phyloP scores from a whole-genome alignment of 2,113 vertebrate species.

The Spea multiplicata region DNA sequence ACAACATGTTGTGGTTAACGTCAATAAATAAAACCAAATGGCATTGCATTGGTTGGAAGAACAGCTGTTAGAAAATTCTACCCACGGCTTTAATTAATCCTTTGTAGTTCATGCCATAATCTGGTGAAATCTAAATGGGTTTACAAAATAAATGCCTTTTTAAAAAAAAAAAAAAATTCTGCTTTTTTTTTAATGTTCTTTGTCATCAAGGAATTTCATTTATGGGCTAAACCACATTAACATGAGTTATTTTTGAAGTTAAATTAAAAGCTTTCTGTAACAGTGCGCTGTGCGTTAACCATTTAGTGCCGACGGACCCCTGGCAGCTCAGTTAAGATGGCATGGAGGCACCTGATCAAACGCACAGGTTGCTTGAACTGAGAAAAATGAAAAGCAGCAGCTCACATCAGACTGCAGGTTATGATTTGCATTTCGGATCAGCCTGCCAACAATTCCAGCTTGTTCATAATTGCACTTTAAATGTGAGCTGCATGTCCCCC shows the following conservation, averaged over 20 bases:
- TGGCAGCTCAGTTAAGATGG: neutral
- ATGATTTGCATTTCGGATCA: conserved; percentile 72
- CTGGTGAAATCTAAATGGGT: neutral
- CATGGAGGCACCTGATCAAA: neutral
- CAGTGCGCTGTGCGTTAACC: neutral
- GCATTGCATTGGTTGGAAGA: neutral
- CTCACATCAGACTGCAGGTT: conserved; percentile 63
- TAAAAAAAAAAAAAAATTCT: neutral
- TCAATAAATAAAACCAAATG: conserved; percentile 16
- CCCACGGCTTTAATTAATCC: neutral
- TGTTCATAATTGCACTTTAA: conserved; percentile 53
- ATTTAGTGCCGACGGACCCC: neutral
- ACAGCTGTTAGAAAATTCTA: neutral
- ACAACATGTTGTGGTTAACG: neutral
- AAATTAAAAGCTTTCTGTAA: neutral
- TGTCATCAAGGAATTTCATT: neutral
- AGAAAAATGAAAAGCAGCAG: conserved; percentile 29
- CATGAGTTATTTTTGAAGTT: neutral
- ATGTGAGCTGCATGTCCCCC: conserved; percentile 46
- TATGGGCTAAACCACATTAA: neutral
- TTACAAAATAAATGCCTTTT: neutral
- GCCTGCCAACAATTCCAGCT: conserved; percentile 56
- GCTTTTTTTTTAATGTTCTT: neutral
- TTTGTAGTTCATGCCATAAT: conserved; percentile 7
- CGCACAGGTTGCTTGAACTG: neutral